Percentiles rank a stretch among this genome's conserved stretches.
These are phyloP conservation scores for Diabrotica balteata DNA, from an alignment of 2,888 invertebrate species.

Conservation along the genomic window DNA sequence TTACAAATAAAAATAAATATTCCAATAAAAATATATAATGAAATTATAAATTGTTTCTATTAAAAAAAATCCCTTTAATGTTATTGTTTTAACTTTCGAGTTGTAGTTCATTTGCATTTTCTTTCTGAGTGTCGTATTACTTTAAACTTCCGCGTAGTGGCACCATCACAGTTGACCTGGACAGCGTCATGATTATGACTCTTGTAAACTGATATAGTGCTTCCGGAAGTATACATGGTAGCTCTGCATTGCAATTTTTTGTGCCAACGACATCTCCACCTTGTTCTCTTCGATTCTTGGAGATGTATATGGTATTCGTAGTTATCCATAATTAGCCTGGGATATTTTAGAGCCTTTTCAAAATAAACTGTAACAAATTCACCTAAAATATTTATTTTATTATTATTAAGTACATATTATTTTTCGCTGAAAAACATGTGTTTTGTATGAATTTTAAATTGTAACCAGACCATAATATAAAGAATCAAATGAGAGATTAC, in stretches of 20 bases:
- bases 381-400: conserved; percentile 14
- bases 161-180: conserved; percentile 16
- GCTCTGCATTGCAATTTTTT: conserved; percentile 45
- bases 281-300: conserved; percentile 36
- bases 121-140: not conserved
- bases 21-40: no score
- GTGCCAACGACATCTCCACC: conserved; percentile 46
- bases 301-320: conserved; percentile 43
- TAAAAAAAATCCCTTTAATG: not conserved
- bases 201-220: conserved; percentile 30
- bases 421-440: no score
- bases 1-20: no score
- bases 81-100: no score
- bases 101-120: no score
- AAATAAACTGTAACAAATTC: conserved; percentile 30
- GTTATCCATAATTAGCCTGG: conserved; percentile 44
- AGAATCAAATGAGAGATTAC: no score
- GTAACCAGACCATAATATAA: no score
- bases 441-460: no score
- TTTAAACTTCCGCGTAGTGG: conserved; percentile 12
- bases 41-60: not conserved
- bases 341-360: conserved; percentile 44
- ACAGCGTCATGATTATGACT: conserved; percentile 26
- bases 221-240: conserved; percentile 39
- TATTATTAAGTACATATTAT: no score